Evolutionary conservation across 2,113 vertebrate genomes (phyloP).

Genomic region (Salminus brasiliensis): DNA sequence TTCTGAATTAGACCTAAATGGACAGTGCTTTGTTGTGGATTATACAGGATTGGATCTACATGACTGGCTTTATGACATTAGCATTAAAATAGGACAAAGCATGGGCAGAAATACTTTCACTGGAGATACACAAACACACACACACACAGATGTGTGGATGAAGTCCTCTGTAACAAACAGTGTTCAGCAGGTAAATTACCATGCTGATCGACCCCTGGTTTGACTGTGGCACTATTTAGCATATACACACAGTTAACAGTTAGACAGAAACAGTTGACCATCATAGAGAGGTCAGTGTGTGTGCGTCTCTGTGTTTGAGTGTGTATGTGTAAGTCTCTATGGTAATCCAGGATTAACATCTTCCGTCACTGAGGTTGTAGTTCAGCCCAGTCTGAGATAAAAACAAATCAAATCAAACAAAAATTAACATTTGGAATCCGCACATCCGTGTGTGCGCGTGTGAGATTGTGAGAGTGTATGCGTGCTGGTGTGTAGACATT

Average conservation of each 20-base stretch:
- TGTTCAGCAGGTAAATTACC: too few species aligned
- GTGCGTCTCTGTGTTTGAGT: background rate
- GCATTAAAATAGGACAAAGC: background rate
- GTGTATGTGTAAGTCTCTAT: conserved; percentile 19
- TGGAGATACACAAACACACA: background rate
- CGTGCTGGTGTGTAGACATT: background rate
- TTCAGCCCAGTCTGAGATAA: background rate
- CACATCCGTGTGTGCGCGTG: background rate
- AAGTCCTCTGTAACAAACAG: background rate
- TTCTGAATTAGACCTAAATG: background rate
- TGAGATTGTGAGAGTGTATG: background rate
- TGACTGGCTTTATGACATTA: background rate
- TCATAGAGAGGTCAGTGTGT: background rate
- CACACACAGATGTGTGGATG: background rate
- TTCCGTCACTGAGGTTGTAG: background rate
- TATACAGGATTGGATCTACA: background rate
- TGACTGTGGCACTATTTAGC: conserved; percentile 1
- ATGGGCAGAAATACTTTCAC: background rate
- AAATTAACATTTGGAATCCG: conserved; percentile 17
- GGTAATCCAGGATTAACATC: conserved; percentile 42
- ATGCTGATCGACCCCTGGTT: too few species aligned
- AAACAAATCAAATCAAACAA: conserved; percentile 18
- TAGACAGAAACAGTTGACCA: background rate
- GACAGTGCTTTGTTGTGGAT: background rate
- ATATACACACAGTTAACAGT: background rate